A percentile compares a stretch with the other conserved stretches of the same genome.
phyloP scores from a whole-genome alignment of 30 jellyfish, hydroid and myxozoan genomes.

The Turritopsis dohrnii region DNA sequence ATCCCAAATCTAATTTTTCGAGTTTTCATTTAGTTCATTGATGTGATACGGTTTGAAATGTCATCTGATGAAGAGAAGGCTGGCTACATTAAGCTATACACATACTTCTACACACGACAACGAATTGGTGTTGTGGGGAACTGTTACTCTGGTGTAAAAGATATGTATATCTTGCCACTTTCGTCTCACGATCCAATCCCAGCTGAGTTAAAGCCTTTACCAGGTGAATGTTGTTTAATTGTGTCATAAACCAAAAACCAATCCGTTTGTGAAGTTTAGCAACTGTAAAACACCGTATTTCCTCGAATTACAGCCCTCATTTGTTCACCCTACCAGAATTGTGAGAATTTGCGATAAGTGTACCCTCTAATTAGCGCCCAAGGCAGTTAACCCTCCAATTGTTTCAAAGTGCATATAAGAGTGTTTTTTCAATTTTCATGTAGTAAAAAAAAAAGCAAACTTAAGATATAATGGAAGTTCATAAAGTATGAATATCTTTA shows the following conservation, averaged over 20 bases:
- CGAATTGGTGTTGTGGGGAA: slow-evolving; percentile 94
- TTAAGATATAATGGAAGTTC: no score
- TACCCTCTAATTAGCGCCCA: no score
- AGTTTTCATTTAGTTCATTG: slow-evolving; percentile 62
- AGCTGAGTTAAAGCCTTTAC: slow-evolving; percentile 87
- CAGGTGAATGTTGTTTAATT: slow-evolving; percentile 73
- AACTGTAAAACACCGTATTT: background rate
- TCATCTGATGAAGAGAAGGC: slow-evolving; percentile 91
- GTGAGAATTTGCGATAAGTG: no score
- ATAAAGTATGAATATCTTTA: no score
- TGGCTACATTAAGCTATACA: slow-evolving; percentile 61
- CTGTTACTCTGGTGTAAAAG: slow-evolving; percentile 82
- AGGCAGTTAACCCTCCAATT: no score
- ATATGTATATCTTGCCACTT: slow-evolving; percentile 83
- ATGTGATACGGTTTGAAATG: slow-evolving; percentile 92
- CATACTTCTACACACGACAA: slow-evolving; percentile 79
- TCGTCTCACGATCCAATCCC: slow-evolving; percentile 97
- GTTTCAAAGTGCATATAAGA: no score
- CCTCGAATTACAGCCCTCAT: no score
- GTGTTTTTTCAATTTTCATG: no score
- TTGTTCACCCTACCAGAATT: no score
- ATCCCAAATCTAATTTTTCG: background rate
- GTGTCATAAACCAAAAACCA: background rate
- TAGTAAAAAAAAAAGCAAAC: no score
- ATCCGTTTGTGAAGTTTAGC: background rate